Percentiles rank a stretch among this genome's conserved stretches.
Evolutionary conservation across 2,797 vertebrate species (phyloP).

Genomic region (Anguilla obscura): DNA sequence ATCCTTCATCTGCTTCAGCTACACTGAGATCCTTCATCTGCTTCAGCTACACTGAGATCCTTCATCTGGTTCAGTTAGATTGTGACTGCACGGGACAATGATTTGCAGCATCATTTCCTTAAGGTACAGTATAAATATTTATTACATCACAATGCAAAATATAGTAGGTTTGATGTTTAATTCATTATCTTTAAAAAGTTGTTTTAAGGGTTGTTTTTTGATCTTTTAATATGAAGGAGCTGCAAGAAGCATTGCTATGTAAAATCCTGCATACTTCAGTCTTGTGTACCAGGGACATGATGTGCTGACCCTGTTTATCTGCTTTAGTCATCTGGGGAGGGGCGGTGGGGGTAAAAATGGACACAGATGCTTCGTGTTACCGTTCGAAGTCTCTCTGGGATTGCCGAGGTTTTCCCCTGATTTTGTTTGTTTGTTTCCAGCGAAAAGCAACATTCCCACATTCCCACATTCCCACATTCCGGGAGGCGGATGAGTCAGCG

Average conservation of each 20-base stretch:
- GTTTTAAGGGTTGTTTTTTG: background rate
- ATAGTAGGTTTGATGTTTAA: too few relatives aligned
- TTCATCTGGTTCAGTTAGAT: background rate
- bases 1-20: too few relatives aligned
- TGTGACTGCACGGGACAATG: background rate
- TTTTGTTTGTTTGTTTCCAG: conserved; percentile 38
- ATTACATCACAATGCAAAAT: background rate
- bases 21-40: too few relatives aligned
- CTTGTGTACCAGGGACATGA: background rate
- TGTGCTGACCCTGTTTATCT: background rate
- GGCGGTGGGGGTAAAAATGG: background rate
- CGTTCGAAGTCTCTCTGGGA: background rate
- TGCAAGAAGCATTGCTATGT: background rate
- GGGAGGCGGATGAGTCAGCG: conserved; percentile 17
- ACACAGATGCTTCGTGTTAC: conserved; percentile 17
- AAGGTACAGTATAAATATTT: background rate
- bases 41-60: too few relatives aligned
- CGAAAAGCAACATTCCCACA: conserved; percentile 22
- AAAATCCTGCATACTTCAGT: background rate
- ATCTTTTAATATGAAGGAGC: background rate
- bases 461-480: conserved; percentile 24
- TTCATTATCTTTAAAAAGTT: too few relatives aligned
- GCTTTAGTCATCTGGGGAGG: background rate
- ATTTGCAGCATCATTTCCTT: background rate
- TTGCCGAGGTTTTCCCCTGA: background rate